Conservation (phyloP, 2,888 invertebrate genomes). For the Clunio marinus region DNA sequence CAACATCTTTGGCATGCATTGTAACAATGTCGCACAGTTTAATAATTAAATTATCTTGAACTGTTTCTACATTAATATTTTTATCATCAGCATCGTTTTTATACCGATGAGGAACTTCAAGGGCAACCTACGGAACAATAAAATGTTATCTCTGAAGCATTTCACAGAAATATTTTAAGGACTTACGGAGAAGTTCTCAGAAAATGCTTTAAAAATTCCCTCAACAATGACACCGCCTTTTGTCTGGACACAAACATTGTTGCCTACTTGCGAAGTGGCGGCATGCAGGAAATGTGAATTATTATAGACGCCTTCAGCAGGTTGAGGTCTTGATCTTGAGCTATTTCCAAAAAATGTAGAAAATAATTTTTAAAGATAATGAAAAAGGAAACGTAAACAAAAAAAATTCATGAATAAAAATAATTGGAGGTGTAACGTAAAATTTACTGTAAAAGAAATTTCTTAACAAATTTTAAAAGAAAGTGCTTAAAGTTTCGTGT, state of each 20-base stretch:
- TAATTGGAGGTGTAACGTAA: too few relatives aligned
- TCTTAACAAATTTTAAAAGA: too few relatives aligned
- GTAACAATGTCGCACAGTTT: conserved; percentile 78
- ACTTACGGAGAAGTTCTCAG: conserved; percentile 75
- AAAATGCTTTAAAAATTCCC: conserved; percentile 86
- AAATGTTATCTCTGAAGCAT: not conserved
- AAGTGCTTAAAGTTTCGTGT: too few relatives aligned
- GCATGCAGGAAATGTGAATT: conserved; percentile 89
- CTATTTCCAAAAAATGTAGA: too few relatives aligned
- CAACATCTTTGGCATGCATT: conserved; percentile 77
- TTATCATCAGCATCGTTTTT: conserved; percentile 42
- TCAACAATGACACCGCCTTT: conserved; percentile 82
- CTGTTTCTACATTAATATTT: conserved; percentile 62
- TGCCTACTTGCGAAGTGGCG: conserved; percentile 79
- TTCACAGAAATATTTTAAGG: conserved; percentile 1
- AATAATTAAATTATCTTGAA: conserved; percentile 77
- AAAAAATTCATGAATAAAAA: too few relatives aligned
- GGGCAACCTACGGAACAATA: conserved; percentile 56
- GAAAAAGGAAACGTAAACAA: too few relatives aligned
- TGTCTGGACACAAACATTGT: conserved; percentile 73
- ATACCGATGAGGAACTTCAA: conserved; percentile 79
- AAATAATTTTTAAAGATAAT: too few relatives aligned
- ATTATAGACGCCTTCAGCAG: conserved; percentile 81
- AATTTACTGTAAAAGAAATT: too few relatives aligned
- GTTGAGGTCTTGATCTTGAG: conserved; percentile 64